Base-by-base conservation (phyloP, 1,140 invertebrate genomes). In the Rhopalosiphum padi region DNA sequence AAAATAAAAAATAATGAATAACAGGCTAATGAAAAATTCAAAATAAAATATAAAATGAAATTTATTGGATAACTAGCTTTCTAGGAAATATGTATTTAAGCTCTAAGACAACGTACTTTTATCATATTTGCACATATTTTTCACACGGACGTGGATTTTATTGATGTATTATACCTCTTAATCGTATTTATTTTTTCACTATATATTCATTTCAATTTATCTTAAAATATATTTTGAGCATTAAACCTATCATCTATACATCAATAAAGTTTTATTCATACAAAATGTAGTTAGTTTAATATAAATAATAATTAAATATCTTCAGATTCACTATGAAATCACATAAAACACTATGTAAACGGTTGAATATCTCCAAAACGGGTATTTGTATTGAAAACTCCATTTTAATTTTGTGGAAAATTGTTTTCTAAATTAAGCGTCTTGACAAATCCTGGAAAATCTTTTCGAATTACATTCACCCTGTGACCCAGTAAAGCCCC, bases 381-480 rank as follows among this genome's bases (percentile, higher is more conserved):
- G 37, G 35, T 43, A 22, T 46, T 86, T 30, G 83, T 86, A 43
- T 37, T 86, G 23, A 43, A 25, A 86, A 86, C 21, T 86, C 35
- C 21, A 46, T 86, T 86, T 86, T 86, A 43, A 86, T 41, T 86
- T 87, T 48, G 30, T 11, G 30, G 43, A 48, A 46, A 46, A 87
- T 87, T 48, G 85, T 87, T 48, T 87, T 87, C 43, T 46, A 87
- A 87, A 87, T 48, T 30, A 87, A 87, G 35, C 43, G 30, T 87
- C 43, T 48, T 11, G 11, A 21, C 85, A 48, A 87, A 87, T 87
- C 43, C 85, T 48, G 43, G 15, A 30, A 87, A 48, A 87, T 87
- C 43, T 46, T 87, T 87, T n/a, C 11, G 43, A 87, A 48, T 48
- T 87, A 23, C 43, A 87, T 46, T n/a, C 43, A 18, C 85, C 25